These are phyloP conservation scores for Pachyseris speciosa DNA, from an alignment of 64 coral and sea anemone genomes.

Conservation along the genomic window DNA sequence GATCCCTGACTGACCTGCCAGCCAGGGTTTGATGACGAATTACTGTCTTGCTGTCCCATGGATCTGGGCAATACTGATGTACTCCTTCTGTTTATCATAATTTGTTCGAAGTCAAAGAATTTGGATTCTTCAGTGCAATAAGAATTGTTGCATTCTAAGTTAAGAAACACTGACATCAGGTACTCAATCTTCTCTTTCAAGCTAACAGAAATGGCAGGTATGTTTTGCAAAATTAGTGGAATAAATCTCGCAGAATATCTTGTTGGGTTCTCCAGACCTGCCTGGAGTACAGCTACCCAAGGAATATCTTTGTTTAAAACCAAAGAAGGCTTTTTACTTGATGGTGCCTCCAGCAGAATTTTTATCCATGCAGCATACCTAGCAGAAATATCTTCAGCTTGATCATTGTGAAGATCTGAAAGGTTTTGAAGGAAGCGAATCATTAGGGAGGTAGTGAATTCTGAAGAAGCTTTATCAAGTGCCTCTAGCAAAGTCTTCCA, in stretches of 20 bases:
- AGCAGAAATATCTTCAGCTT: not conserved
- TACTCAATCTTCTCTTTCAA: conserved; percentile 56
- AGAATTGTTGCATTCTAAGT: not conserved
- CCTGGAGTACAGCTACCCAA: conserved; percentile 71
- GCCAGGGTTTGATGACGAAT: not conserved
- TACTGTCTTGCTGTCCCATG: not conserved
- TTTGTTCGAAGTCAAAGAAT: not conserved
- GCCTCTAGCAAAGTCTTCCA: conserved; percentile 82
- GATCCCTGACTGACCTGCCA: conserved; percentile 41
- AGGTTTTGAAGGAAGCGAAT: not conserved
- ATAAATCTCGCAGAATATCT: conserved; percentile 6
- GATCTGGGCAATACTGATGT: not conserved
- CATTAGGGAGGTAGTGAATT: conserved; percentile 71
- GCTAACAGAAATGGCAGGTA: not conserved
- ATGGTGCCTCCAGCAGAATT: conserved; percentile 44
- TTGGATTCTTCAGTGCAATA: not conserved
- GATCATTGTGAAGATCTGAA: not conserved
- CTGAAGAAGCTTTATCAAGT: conserved; percentile 60
- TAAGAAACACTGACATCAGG: conserved; percentile 48
- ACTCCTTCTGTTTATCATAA: not conserved
- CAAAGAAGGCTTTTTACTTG: conserved; percentile 17
- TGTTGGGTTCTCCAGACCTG: conserved; percentile 55
- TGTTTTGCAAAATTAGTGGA: conserved; percentile 52
- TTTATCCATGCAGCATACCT: conserved; percentile 35
- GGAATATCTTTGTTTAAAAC: conserved; percentile 13